phyloP scores from a whole-genome alignment of 1,140 invertebrate species.

The Teleogryllus occipitalis region DNA sequence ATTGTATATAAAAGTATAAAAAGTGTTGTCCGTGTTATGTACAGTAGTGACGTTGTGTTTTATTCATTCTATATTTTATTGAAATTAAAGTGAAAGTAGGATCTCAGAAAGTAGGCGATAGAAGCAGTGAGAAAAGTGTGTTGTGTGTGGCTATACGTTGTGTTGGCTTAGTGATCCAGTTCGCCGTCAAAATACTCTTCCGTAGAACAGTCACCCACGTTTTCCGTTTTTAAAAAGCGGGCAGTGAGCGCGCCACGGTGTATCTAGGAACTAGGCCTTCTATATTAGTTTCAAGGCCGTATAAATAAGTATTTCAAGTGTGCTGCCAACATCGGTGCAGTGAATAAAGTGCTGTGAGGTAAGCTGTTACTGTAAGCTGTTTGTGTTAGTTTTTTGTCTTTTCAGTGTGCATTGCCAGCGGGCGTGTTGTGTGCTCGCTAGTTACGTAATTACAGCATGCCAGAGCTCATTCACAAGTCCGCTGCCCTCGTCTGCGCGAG shows the following conservation, averaged over 20 bases:
- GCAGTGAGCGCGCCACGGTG: background rate
- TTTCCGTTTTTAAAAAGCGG: background rate
- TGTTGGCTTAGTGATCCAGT: background rate
- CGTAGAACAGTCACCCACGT: background rate
- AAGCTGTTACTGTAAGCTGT: background rate
- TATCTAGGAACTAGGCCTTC: background rate
- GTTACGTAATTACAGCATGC: no score
- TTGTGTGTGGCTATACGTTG: background rate
- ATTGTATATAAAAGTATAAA: background rate
- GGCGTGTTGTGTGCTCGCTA: no score
- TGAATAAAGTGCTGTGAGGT: background rate
- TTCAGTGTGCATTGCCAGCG: no score
- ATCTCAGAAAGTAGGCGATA: background rate
- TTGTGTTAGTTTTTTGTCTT: no score
- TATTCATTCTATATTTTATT: background rate
- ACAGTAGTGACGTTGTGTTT: constrained; percentile 1
- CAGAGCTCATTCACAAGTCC: no score
- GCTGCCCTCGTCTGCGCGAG: no score
- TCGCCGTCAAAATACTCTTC: background rate
- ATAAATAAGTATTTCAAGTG: background rate
- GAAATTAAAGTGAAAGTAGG: background rate
- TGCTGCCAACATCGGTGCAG: background rate
- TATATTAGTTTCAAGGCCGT: background rate
- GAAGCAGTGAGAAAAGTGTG: background rate
- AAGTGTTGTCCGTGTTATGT: constrained; percentile 2